Base-by-base conservation (phyloP, 2,113 vertebrate species). In the Saguinus midas region DNA sequence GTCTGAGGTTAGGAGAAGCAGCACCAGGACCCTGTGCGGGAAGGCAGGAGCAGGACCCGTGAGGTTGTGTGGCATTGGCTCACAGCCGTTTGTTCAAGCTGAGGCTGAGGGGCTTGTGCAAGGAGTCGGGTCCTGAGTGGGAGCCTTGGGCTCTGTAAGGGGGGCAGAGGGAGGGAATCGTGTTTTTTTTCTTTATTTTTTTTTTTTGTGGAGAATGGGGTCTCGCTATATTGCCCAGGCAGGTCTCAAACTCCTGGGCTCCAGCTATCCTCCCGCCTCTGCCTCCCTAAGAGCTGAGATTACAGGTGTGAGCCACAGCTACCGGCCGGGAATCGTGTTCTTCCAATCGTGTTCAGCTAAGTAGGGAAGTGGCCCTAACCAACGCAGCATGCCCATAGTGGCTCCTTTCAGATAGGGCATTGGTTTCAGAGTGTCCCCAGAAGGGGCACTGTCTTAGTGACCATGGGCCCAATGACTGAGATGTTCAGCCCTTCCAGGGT, bases 341-440 rank as follows among this genome's bases (percentile, higher is more conserved):
- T 61, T 58, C 50, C 45, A 25, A 2, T 52, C 4, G 50, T 32
- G 29, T 25, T 16, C 10, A 5, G 4, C 61, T 37, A 32, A 57
- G 18, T 6, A 35, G 68, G 55, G 11, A 82, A 50, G 68, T 12
- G 45, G 12, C 23, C 1, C 10, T 14, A 18, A 52, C 64, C 40
- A 6, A 32, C 37, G 23, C 18, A 82, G 37, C 10, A 3, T 25
- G 11, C 64, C 84, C 5, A 17, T 6, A 9, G 2, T 8, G 0
- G 1, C 8, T 32, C 55, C 17, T 43, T 23, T 50, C 21, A 9
- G n/a, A 0, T 16, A 11, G 61, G 68, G 68, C 73, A 40, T 9
- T 52, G 61, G 20, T 37, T 78, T 89, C 57, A 2, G 8, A 21
- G 57, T 27, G 9, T 23, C 85, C 50, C 45, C 37, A 7, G 20